Percentiles rank a stretch among this genome's conserved stretches.
These are phyloP conservation scores for Bombus difficillimus DNA, from an alignment of 1,140 invertebrate species.

Conservation along the genomic window DNA sequence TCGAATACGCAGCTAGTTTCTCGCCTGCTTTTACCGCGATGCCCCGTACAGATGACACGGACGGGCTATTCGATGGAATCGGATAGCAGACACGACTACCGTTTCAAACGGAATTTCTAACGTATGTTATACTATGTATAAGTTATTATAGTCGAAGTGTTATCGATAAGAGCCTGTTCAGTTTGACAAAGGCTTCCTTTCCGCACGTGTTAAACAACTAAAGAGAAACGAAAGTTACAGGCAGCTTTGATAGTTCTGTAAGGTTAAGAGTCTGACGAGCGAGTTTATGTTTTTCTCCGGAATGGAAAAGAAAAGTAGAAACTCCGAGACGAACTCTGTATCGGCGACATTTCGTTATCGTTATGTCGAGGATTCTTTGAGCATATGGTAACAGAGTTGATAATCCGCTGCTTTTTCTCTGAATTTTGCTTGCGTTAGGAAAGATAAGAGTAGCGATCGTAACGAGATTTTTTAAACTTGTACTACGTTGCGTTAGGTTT, in stretches of 20 bases:
- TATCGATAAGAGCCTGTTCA: too few relatives aligned
- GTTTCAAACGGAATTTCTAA: background rate
- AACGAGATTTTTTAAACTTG: background rate
- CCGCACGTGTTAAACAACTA: rapidly evolving
- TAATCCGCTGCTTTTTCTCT: too few relatives aligned
- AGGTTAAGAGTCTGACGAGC: too few relatives aligned
- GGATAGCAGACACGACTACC: background rate
- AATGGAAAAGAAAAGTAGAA: background rate
- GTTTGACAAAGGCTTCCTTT: too few relatives aligned
- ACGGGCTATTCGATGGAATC: background rate
- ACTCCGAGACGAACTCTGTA: background rate
- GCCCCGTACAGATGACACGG: background rate
- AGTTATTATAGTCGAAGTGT: too few relatives aligned
- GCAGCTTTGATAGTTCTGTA: too few relatives aligned
- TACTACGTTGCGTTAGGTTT: background rate
- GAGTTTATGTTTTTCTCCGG: too few relatives aligned
- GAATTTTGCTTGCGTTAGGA: background rate
- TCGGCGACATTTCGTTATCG: background rate
- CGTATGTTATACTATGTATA: too few relatives aligned
- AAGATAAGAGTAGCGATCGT: background rate
- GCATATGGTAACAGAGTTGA: background rate
- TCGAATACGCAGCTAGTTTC: background rate
- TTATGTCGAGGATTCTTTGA: background rate
- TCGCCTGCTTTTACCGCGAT: background rate
- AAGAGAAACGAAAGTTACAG: too few relatives aligned